These are phyloP conservation scores for Cercopithecus mona DNA, from an alignment of 2,113 vertebrate genomes.

Conservation along the genomic window DNA sequence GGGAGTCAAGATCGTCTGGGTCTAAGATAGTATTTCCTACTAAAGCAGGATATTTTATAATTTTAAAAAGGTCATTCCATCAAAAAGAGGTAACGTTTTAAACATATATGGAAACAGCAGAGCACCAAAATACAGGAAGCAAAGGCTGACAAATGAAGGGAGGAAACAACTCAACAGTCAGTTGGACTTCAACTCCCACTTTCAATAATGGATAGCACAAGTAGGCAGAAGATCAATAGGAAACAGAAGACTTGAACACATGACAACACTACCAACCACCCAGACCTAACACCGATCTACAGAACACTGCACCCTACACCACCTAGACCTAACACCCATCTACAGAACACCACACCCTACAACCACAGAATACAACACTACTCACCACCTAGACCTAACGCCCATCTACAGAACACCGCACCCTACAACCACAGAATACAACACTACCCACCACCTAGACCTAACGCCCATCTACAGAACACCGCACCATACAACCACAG, in stretches of 20 bases:
- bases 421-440: too few species aligned
- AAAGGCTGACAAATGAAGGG: not conserved
- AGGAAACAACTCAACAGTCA: not conserved
- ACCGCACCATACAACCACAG: too few species aligned
- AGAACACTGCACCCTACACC: not conserved
- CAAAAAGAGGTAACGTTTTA: not conserved
- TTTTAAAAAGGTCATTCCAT: not conserved
- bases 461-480: not conserved
- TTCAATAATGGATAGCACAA: not conserved
- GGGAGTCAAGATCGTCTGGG: not conserved
- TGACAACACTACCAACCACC: not conserved
- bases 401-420: too few species aligned
- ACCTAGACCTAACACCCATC: too few species aligned
- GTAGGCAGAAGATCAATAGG: not conserved
- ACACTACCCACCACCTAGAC: too few species aligned
- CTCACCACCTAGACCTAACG: not conserved
- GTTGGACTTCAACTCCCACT: not conserved
- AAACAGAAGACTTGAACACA: not conserved
- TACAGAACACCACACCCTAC: too few species aligned
- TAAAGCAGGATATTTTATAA: not conserved
- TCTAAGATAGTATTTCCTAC: not conserved
- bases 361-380: too few species aligned
- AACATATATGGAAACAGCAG: not conserved
- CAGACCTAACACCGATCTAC: not conserved
- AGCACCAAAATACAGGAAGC: not conserved